phyloP scores from a whole-genome alignment of 2,888 invertebrate species.

The Coelopa pilipes region DNA sequence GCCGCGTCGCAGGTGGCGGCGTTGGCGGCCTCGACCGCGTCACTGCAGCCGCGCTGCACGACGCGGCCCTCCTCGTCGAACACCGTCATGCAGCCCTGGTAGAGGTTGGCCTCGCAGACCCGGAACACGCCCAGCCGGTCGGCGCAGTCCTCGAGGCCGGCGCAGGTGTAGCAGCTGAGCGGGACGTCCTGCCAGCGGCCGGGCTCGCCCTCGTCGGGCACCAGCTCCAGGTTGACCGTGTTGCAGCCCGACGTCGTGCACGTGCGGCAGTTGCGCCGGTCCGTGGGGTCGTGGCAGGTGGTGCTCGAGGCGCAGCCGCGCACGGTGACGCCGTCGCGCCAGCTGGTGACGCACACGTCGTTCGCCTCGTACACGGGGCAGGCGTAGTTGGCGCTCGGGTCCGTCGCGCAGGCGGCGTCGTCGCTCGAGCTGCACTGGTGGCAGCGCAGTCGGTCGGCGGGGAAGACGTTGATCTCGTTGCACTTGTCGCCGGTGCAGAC shows the following conservation, averaged over 20 bases:
- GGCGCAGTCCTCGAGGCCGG: slow-evolving; percentile 44
- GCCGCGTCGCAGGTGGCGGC: slow-evolving; percentile 51
- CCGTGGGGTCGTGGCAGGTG: slow-evolving; percentile 51
- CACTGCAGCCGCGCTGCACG: slow-evolving; percentile 55
- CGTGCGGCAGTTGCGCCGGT: slow-evolving; percentile 52
- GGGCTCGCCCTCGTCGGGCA: slow-evolving; percentile 53
- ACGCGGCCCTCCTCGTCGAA: slow-evolving; percentile 52
- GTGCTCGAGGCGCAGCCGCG: slow-evolving; percentile 58
- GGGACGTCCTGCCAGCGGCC: slow-evolving; percentile 60
- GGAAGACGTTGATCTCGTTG: slow-evolving; percentile 55
- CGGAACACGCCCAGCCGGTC: slow-evolving; percentile 38
- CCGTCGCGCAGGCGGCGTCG: slow-evolving; percentile 46
- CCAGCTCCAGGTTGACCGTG: slow-evolving; percentile 49
- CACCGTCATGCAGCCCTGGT: slow-evolving; percentile 58
- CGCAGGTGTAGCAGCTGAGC: slow-evolving; percentile 54
- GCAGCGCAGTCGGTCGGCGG: slow-evolving; percentile 52
- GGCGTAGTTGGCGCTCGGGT: slow-evolving; percentile 51
- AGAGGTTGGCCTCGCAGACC: slow-evolving; percentile 48
- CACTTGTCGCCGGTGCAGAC: slow-evolving; percentile 54
- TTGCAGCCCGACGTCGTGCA: slow-evolving; percentile 56
- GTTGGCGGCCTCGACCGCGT: slow-evolving; percentile 43
- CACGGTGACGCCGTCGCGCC: slow-evolving; percentile 50
- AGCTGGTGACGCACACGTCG: slow-evolving; percentile 56
- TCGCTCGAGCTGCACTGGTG: slow-evolving; percentile 57
- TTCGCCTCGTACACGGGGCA: slow-evolving; percentile 53